Percentiles rank a stretch among this genome's conserved stretches.
These are phyloP conservation scores for Chinchilla lanigera DNA, from an alignment of 2,113 vertebrate genomes.

Conservation along the genomic window DNA sequence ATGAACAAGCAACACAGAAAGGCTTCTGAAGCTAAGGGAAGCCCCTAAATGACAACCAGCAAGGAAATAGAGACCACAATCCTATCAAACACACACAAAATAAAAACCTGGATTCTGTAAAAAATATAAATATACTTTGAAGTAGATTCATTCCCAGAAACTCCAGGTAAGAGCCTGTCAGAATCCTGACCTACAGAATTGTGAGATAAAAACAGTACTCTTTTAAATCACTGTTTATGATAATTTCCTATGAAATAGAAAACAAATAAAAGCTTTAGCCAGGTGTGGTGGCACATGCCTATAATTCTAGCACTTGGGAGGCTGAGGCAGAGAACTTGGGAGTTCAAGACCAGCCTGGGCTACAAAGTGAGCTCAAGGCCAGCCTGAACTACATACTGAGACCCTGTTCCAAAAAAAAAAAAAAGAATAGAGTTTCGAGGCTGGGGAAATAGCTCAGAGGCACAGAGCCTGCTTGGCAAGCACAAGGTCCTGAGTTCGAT, in stretches of 20 bases:
- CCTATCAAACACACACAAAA: neutral
- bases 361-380: no score
- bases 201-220: neutral
- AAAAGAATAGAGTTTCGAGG: no score
- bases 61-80: conserved; percentile 5
- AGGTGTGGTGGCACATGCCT: no score
- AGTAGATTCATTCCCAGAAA: conserved; percentile 38
- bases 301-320: no score
- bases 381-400: no score
- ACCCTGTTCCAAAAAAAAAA: no score
- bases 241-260: conserved; percentile 35
- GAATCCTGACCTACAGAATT: neutral
- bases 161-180: neutral
- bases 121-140: conserved; percentile 21
- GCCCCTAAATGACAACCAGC: neutral
- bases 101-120: neutral
- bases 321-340: no score
- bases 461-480: no score
- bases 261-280: neutral
- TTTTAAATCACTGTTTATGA: neutral
- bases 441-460: no score
- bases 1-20: neutral
- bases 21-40: neutral
- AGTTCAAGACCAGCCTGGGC: no score
- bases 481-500: no score